Evolutionary conservation across 2,888 invertebrate species (phyloP).

Genomic region (Caradrina clavipalpis): DNA sequence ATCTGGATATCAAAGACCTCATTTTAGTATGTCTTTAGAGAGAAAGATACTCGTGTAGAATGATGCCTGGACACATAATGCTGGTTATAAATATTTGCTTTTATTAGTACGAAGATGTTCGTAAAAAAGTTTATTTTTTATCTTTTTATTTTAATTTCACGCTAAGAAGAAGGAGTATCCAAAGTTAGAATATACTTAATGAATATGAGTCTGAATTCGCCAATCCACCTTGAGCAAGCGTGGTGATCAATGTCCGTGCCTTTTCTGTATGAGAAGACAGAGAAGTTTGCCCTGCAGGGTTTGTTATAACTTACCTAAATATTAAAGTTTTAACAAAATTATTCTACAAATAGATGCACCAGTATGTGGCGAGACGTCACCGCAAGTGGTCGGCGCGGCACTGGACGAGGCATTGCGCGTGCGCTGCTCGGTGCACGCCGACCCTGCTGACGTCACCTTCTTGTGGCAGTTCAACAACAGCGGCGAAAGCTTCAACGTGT

Average conservation of each 20-base stretch:
- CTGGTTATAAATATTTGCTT: not conserved
- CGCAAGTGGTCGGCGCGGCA: slow-evolving; percentile 96
- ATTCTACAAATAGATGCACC: slow-evolving; percentile 93
- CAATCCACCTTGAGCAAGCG: no score
- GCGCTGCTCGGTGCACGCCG: slow-evolving; percentile 96
- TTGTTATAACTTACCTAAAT: no score
- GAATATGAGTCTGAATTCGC: no score
- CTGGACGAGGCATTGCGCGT: slow-evolving; percentile 95
- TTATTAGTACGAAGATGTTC: no score
- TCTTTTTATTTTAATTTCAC: no score
- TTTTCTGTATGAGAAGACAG: no score
- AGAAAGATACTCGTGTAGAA: not conserved
- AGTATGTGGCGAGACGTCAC: slow-evolving; percentile 93
- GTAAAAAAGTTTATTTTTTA: no score
- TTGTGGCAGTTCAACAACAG: slow-evolving; percentile 98
- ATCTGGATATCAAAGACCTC: slow-evolving; percentile 12
- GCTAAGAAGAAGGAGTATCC: no score
- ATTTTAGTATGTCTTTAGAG: not conserved
- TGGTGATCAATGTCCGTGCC: no score
- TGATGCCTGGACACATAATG: not conserved
- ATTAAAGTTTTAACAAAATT: not conserved
- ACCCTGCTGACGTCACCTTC: slow-evolving; percentile 96
- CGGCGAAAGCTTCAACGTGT: slow-evolving; percentile 96
- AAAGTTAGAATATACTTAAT: no score
- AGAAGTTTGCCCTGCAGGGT: no score